Conservation (phyloP, 2,888 invertebrate species). For the Xanthia togata region DNA sequence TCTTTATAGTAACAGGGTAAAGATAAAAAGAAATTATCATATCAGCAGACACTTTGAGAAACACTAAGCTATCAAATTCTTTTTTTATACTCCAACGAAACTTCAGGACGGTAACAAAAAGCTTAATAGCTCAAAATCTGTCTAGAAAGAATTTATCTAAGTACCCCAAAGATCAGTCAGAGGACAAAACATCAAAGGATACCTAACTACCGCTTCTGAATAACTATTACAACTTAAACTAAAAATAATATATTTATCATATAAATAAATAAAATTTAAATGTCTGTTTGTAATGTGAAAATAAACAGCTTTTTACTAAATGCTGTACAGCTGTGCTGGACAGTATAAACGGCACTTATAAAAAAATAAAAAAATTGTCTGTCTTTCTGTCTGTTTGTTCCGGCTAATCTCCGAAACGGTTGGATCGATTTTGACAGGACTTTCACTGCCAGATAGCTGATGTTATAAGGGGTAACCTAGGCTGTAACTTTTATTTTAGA, state of each 20-base stretch:
- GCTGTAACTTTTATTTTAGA: too few relatives aligned
- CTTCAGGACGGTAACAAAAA: not conserved
- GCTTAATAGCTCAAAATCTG: not conserved
- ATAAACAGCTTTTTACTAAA: too few relatives aligned
- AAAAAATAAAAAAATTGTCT: too few relatives aligned
- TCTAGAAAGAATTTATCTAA: not conserved
- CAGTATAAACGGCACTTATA: too few relatives aligned
- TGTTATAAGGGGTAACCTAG: too few relatives aligned
- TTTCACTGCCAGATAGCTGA: too few relatives aligned
- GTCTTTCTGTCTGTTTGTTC: too few relatives aligned
- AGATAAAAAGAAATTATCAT: not conserved
- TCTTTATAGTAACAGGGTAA: not conserved
- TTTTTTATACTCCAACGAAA: not conserved
- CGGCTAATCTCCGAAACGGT: too few relatives aligned
- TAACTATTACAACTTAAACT: not conserved
- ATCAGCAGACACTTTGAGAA: not conserved
- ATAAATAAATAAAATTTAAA: too few relatives aligned
- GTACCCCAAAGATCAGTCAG: not conserved
- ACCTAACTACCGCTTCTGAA: not conserved
- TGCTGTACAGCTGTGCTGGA: too few relatives aligned
- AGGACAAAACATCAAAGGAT: conserved; percentile 18
- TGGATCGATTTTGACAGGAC: too few relatives aligned
- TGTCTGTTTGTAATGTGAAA: too few relatives aligned
- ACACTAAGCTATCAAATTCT: not conserved
- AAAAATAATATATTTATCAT: conserved; percentile 1